Evolutionary conservation across 2,888 invertebrate genomes (phyloP), one percentile per base, ranked within the genome.

Genomic region (Scelioninae gen. 1): DNA sequence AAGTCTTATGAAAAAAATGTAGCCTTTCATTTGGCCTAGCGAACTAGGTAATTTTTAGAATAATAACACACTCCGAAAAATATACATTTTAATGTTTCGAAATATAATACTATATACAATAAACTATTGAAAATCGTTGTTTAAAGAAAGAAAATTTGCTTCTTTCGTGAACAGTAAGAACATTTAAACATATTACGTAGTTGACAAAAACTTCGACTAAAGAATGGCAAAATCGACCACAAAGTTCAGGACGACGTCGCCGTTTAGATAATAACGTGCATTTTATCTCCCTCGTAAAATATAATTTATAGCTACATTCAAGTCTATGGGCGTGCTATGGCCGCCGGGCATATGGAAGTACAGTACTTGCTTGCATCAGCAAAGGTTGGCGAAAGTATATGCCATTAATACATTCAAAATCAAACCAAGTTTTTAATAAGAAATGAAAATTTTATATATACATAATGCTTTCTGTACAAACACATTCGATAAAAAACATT

Each of bases 201-300:
- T 60, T 81, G 78, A 75, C 71, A 74, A 75, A 62, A 80, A 74
- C 71, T 62, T 77, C 81, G 78, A 60, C 60, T 76, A 68, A 79
- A 79, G 82, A 82, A 84, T 69, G 87, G 88, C 87, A 87, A 86
- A 88, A 88, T 78, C 82, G 78, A 87, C 88, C 88, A 87, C 89
- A 90, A 90, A 90, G 90, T 89, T 88, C 89, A 89, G 89, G 90
- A 91, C 89, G 89, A 89, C 90, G 88, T 88, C 89, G 91, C 91
- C 91, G 91, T 92, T 92, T 92, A 92, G 92, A 92, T 92, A 92
- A 92, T 92, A 92, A 92, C 90, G 91, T 89, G 91, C 90, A 90
- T 92, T 92, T 92, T 92, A 92, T 92, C 92, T 92, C 88, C 88
- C 91, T 92, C 92, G 90, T 92, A 92, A 92, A 92, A 91, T 88